Percentiles rank a stretch among this genome's conserved stretches.
Conservation (phyloP, 2,888 invertebrate genomes). For the Elgonia sp. region DNA sequence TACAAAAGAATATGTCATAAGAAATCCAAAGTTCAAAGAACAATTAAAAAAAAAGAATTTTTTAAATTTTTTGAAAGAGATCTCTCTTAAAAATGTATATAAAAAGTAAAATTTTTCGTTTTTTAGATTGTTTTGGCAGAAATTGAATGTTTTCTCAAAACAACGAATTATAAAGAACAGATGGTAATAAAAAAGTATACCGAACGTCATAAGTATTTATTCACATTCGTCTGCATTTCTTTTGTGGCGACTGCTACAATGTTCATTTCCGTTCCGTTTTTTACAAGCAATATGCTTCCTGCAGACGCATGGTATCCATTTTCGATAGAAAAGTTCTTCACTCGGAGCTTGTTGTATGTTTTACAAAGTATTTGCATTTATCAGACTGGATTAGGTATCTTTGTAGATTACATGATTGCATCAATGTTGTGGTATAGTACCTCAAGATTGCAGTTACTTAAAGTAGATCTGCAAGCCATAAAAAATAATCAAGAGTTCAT, state of each 20-base stretch:
- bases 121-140: conserved; percentile 17
- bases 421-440: conserved; percentile 81
- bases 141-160: conserved; percentile 24
- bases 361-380: conserved; percentile 78
- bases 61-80: too few relatives aligned
- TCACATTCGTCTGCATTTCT: conserved; percentile 76
- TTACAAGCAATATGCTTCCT: conserved; percentile 80
- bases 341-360: conserved; percentile 77
- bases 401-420: conserved; percentile 80
- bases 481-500: conserved; percentile 64
- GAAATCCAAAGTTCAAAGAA: too few relatives aligned
- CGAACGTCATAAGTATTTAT: conserved; percentile 78
- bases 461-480: conserved; percentile 64
- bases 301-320: conserved; percentile 83
- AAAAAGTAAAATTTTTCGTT: neutral
- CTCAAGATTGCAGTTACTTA: conserved; percentile 80
- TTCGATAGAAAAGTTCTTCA: conserved; percentile 71
- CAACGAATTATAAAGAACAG: conserved; percentile 58
- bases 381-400: conserved; percentile 78
- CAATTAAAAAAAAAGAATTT: too few relatives aligned
- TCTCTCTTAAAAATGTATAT: too few relatives aligned
- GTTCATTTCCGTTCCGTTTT: conserved; percentile 80
- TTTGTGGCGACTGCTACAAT: conserved; percentile 78
- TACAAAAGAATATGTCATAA: too few relatives aligned
- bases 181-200: conserved; percentile 79